phyloP scores from a whole-genome alignment of 2,797 vertebrate genomes.

The Pelochelys cantorii region DNA sequence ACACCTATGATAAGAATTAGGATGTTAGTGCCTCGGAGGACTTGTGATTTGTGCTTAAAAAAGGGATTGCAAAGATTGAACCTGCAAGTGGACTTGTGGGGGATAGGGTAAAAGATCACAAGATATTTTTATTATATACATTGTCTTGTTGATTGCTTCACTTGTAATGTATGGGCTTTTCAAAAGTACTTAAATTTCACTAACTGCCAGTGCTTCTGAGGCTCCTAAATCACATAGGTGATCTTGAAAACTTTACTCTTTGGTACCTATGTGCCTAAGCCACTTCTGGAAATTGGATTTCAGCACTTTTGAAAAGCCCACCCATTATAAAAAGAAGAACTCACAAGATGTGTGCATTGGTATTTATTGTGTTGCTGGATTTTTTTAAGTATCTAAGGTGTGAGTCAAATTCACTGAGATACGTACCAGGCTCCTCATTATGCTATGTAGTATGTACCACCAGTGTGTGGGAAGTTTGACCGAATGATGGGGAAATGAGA shows the following conservation, averaged over 20 bases:
- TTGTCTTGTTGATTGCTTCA: neutral
- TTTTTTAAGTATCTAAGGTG: neutral
- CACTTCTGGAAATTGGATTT: neutral
- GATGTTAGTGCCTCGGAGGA: fast-evolving
- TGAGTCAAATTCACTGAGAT: neutral
- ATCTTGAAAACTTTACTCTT: neutral
- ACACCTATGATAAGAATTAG: neutral
- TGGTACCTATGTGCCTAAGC: neutral
- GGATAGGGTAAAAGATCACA: neutral
- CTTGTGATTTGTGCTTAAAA: constrained; percentile 14
- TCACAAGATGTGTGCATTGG: neutral
- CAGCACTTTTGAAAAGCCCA: neutral
- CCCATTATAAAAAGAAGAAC: neutral
- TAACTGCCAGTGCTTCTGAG: neutral
- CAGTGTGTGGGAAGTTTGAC: neutral
- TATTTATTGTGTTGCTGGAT: neutral
- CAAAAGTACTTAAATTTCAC: neutral
- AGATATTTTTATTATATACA: neutral
- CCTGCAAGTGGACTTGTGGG: neutral
- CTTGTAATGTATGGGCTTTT: neutral
- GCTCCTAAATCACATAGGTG: neutral
- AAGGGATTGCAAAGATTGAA: neutral
- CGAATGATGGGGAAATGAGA: neutral
- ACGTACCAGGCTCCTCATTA: too few species aligned
- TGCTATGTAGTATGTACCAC: too few species aligned